Percentiles rank a stretch among this genome's conserved stretches.
Conservation (phyloP, 1,140 invertebrate genomes). For the Tribolium castaneum region DNA sequence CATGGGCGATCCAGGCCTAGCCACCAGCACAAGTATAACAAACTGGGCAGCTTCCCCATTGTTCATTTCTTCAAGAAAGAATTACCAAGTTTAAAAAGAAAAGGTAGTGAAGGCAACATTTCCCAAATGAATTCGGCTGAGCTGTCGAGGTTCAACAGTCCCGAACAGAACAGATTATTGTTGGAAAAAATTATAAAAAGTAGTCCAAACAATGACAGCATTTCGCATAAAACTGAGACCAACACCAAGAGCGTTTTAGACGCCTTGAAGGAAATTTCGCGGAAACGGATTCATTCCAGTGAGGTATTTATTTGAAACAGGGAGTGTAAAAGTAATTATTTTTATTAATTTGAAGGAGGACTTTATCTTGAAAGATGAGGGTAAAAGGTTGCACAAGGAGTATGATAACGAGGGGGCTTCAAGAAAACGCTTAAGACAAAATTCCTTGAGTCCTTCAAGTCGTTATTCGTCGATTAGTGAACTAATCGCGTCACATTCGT, state of each 20-base stretch:
- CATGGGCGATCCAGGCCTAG: conserved; percentile 47
- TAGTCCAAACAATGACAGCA: conserved; percentile 38
- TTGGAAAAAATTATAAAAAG: conserved; percentile 48
- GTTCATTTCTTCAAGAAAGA: conserved; percentile 59
- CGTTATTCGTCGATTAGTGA: not conserved
- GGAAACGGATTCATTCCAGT: conserved; percentile 65
- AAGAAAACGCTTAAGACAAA: not conserved
- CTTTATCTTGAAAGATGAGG: conserved; percentile 24
- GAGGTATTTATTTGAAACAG: conserved; percentile 57
- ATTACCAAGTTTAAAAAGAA: conserved; percentile 55
- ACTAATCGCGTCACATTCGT: not conserved
- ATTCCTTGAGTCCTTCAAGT: not conserved
- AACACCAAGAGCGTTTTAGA: conserved; percentile 66
- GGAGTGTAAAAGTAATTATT: not conserved
- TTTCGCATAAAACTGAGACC: conserved; percentile 32
- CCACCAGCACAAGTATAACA: conserved; percentile 59
- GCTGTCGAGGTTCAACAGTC: conserved; percentile 40
- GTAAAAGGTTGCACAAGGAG: not conserved
- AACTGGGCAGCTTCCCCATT: conserved; percentile 60
- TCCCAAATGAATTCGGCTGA: conserved; percentile 45
- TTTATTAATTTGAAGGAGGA: not conserved
- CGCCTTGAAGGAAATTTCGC: conserved; percentile 66
- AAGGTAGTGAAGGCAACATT: conserved; percentile 14
- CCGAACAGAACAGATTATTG: conserved; percentile 47
- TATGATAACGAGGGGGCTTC: not conserved